These are phyloP conservation scores for Idaea dimidiata DNA, from an alignment of 2,888 invertebrate genomes.

Conservation along the genomic window DNA sequence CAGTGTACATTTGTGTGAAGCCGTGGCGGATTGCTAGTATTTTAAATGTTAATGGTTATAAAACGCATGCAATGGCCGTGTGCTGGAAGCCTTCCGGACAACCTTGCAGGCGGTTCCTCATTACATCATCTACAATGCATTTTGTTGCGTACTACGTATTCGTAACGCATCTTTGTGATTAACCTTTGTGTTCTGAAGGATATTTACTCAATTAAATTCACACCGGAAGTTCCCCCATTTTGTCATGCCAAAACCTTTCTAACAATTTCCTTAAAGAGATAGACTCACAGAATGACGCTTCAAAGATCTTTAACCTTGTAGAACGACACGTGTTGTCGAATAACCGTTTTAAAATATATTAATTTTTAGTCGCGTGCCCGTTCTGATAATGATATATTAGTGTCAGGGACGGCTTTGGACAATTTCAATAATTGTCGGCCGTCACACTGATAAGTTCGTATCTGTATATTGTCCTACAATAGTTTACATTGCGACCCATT, in stretches of 20 bases:
- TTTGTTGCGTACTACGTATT: constrained; percentile 41
- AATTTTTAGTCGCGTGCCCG: neutral
- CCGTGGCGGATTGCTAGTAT: neutral
- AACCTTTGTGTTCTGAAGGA: constrained; percentile 25
- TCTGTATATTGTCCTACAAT: constrained; percentile 17
- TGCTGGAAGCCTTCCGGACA: constrained; percentile 63
- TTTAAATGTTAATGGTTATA: neutral
- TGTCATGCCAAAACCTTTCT: neutral
- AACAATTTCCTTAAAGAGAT: neutral
- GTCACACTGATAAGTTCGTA: constrained; percentile 12
- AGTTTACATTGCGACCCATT: constrained; percentile 46
- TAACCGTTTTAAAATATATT: neutral
- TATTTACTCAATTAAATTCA: constrained; percentile 12
- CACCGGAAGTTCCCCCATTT: neutral
- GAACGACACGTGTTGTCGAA: neutral
- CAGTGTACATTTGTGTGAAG: no score
- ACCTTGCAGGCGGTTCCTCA: constrained; percentile 72
- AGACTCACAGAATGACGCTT: neutral
- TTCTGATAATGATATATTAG: neutral
- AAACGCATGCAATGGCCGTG: constrained; percentile 58
- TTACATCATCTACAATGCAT: constrained; percentile 73
- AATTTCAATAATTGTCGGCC: constrained; percentile 9
- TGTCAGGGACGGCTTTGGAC: constrained; percentile 2
- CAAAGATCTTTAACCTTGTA: neutral
- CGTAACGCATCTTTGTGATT: constrained; percentile 53